Evolutionary conservation across 2,888 invertebrate genomes (phyloP).

Genomic region (Cephalotes varians): DNA sequence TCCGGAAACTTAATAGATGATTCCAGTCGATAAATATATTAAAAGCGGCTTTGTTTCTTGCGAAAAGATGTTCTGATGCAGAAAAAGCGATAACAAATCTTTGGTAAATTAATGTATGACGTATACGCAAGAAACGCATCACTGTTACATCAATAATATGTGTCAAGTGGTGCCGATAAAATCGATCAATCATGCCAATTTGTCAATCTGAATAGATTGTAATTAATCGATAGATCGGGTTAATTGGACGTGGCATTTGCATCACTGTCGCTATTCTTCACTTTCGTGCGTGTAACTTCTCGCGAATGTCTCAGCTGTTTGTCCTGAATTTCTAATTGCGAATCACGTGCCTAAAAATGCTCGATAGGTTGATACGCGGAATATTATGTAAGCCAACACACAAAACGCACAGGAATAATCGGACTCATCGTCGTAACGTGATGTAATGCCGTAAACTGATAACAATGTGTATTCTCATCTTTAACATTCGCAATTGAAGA

Average conservation of each 20-base stretch:
- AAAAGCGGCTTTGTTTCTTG: conserved; percentile 11
- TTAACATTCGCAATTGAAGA: neutral
- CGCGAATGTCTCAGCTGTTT: conserved; percentile 24
- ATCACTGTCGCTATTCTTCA: conserved; percentile 44
- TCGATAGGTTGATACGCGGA: neutral
- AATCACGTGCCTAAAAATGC: conserved; percentile 8
- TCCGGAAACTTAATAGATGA: conserved; percentile 23
- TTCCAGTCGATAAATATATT: conserved; percentile 15
- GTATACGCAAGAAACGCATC: conserved; percentile 11
- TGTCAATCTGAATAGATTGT: conserved; percentile 67
- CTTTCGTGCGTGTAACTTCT: conserved; percentile 17
- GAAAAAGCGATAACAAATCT: conserved; percentile 20
- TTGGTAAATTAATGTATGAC: neutral
- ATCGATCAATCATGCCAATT: conserved; percentile 73
- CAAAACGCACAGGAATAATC: no score
- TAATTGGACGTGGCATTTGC: conserved; percentile 76
- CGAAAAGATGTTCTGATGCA: neutral
- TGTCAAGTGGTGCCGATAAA: conserved; percentile 65
- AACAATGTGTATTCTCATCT: neutral
- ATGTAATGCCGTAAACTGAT: conserved; percentile 12
- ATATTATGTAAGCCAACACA: conserved; percentile 38
- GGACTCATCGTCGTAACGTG: neutral
- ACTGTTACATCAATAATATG: conserved; percentile 60
- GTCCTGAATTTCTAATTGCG: conserved; percentile 41
- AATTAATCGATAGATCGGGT: conserved; percentile 72